Base-by-base conservation (phyloP, 2,888 invertebrate species). In the Cantharis nigra region DNA sequence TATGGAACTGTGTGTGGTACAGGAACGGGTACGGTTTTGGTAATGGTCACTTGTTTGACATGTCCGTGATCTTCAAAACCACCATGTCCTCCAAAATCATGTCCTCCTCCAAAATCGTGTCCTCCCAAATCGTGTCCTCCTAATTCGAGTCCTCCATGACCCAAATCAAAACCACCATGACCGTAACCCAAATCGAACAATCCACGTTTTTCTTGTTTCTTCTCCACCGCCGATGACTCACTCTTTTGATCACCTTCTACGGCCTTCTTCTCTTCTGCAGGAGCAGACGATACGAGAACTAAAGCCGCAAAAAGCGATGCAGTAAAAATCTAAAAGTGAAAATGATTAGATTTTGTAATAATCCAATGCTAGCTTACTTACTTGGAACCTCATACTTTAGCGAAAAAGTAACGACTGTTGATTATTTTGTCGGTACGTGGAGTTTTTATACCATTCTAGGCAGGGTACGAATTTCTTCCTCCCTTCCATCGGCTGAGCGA, bases 1-100 rank as follows among this genome's bases (percentile, higher is more conserved):
- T 84, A 83, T 16, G 90, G 90, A 10, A 94, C 94, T 71, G 94
- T 94, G 87, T 94, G 79, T 81, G 90, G 90, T 76, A 90, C 89
- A 63, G 89, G 91, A 80, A 91, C 89, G 26, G 90, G 91, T 70
- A 92, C 90, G 82, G 91, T 91, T 87, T 93, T 93, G 80, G 92
- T 90, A 70, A 93, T 89, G 69, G 93, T 93, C 86, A 93, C 90
- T 80, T 85, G 83, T 71, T 77, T 77, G 64, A 77, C 72, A 16
- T 77, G 83, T 30, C 75, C 72, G 26, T 78, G 75, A 16, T 75
- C 72, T 72, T 75, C 78, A 16, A 71, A 23, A 26, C 74, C 74
- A 9, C 77, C 77, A 13, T 67, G 65, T 16, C 65, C 65, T n/a
- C 65, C 65, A 23, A 23, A 9, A 67, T 23, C 23, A 5, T 23